Evolutionary conservation across 1,140 invertebrate genomes (phyloP).

Genomic region (Phymastichus coffea): DNA sequence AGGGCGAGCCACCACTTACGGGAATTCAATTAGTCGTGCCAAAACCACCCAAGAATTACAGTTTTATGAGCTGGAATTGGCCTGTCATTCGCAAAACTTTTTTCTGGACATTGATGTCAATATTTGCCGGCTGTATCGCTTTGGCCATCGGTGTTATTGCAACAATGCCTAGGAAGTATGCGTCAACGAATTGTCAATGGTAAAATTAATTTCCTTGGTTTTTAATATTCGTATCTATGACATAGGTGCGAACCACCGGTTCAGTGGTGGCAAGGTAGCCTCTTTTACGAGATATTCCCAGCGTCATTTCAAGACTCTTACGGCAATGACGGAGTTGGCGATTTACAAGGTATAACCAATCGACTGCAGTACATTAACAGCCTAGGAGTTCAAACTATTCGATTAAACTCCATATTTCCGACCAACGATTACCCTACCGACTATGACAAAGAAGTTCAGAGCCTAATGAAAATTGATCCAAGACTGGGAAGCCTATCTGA

Average conservation of each 20-base stretch:
- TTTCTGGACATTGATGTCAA: slow-evolving; percentile 70
- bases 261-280: slow-evolving; percentile 78
- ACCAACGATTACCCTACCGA: slow-evolving; percentile 70
- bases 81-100: slow-evolving; percentile 70
- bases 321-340: slow-evolving; percentile 70
- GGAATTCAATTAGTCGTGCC: slow-evolving; percentile 60
- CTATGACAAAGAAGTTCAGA: slow-evolving; percentile 66
- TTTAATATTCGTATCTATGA: slow-evolving; percentile 44
- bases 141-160: slow-evolving; percentile 70
- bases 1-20: slow-evolving; percentile 57
- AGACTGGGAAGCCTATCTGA: slow-evolving; percentile 67
- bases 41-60: slow-evolving; percentile 61
- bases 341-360: slow-evolving; percentile 68
- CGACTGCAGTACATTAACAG: slow-evolving; percentile 68
- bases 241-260: slow-evolving; percentile 51
- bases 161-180: slow-evolving; percentile 67
- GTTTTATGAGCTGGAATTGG: slow-evolving; percentile 82
- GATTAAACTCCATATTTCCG: slow-evolving; percentile 75
- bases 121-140: slow-evolving; percentile 67
- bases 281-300: slow-evolving; percentile 83
- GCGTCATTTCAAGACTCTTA: slow-evolving; percentile 78
- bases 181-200: not conserved
- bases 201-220: slow-evolving; percentile 44
- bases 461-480: slow-evolving; percentile 62
- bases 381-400: slow-evolving; percentile 66